Evolutionary conservation across 35 echinoderm and acorn worm genomes (phyloP).

Genomic region (Hemicentrotus pulcherrimus): DNA sequence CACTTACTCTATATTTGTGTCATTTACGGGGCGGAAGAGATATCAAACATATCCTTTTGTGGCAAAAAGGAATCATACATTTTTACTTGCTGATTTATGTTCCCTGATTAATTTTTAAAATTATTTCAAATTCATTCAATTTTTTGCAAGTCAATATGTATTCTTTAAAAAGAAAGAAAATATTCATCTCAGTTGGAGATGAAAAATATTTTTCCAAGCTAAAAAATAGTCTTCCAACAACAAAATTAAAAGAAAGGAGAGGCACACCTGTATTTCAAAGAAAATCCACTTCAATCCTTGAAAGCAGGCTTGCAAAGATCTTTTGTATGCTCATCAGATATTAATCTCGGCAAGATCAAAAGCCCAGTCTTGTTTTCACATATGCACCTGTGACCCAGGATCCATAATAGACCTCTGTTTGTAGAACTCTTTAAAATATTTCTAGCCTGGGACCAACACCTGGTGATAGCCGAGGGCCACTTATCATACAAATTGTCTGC

Average conservation of each 20-base stretch:
- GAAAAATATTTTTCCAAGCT: too few relatives aligned
- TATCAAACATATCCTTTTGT: too few relatives aligned
- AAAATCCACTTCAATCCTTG: not conserved
- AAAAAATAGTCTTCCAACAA: not conserved
- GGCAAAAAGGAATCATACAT: too few relatives aligned
- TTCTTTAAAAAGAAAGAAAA: too few relatives aligned
- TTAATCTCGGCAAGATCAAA: constrained; percentile 22
- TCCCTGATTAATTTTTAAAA: too few relatives aligned
- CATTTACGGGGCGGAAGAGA: too few relatives aligned
- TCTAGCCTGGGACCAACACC: not conserved
- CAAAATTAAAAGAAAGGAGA: not conserved
- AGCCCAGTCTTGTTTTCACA: not conserved
- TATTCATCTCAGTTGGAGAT: too few relatives aligned
- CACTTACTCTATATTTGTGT: too few relatives aligned
- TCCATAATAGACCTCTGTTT: constrained; percentile 8
- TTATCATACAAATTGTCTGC: not conserved
- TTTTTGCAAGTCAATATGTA: too few relatives aligned
- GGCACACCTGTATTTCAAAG: not conserved
- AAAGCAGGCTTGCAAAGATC: not conserved
- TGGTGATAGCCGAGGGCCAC: constrained; percentile 29
- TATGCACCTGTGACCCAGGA: not conserved
- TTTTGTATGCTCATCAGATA: constrained; percentile 19
- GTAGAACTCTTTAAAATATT: constrained; percentile 41
- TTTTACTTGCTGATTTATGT: too few relatives aligned
- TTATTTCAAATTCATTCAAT: too few relatives aligned